A percentile compares a stretch with the other conserved stretches of the same genome.
Conservation (phyloP, 2,888 invertebrate species). For the Amphipyra berbera region DNA sequence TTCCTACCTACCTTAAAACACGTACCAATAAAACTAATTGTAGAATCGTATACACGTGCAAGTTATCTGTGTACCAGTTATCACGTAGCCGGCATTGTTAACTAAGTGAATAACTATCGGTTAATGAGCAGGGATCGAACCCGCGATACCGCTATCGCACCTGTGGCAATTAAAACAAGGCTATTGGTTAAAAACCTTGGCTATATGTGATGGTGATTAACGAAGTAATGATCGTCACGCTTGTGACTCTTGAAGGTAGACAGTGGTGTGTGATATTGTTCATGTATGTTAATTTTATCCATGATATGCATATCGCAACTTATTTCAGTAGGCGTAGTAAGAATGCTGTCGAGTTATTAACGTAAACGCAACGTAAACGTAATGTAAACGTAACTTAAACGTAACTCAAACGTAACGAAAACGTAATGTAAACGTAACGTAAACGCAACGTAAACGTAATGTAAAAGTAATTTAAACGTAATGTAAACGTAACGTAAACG, state of each 20-base stretch:
- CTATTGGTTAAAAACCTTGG: constrained; percentile 42
- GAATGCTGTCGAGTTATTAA: too few relatives aligned
- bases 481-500: too few relatives aligned
- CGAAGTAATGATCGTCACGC: not conserved
- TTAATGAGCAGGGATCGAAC: constrained; percentile 80
- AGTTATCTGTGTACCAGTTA: constrained; percentile 51
- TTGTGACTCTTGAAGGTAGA: not conserved
- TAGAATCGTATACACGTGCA: constrained; percentile 29
- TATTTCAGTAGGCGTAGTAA: too few relatives aligned
- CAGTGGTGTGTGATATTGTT: constrained; percentile 29
- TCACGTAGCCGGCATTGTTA: constrained; percentile 70
- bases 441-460: too few relatives aligned
- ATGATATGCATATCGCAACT: too few relatives aligned
- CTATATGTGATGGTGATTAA: constrained; percentile 5
- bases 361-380: too few relatives aligned
- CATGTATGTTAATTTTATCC: not conserved
- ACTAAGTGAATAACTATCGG: constrained; percentile 80
- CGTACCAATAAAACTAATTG: constrained; percentile 40
- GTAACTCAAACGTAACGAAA: too few relatives aligned
- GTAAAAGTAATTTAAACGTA: too few relatives aligned
- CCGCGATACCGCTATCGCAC: constrained; percentile 54
- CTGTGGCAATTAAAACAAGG: constrained; percentile 56
- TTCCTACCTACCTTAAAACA: not conserved
- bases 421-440: too few relatives aligned
- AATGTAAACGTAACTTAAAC: too few relatives aligned